These are phyloP conservation scores for Plecotus auritus DNA, from an alignment of 2,113 vertebrate genomes.

Conservation along the genomic window DNA sequence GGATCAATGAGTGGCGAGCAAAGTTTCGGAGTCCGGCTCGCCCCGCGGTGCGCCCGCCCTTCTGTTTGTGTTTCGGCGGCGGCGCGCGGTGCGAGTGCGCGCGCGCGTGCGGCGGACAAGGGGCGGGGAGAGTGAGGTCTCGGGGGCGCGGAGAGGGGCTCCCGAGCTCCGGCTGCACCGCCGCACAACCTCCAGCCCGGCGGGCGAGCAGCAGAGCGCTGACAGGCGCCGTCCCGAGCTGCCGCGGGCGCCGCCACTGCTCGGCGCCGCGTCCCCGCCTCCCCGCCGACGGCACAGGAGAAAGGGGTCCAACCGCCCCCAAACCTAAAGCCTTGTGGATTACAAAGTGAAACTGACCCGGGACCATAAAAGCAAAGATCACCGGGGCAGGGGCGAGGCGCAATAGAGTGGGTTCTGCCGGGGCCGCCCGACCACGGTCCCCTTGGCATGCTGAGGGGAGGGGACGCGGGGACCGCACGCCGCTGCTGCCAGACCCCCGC, in stretches of 20 bases:
- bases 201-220: slow-evolving; percentile 27
- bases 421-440: neutral
- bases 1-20: slow-evolving; percentile 48
- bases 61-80: neutral
- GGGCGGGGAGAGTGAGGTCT: slow-evolving; percentile 27
- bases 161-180: neutral
- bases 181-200: neutral
- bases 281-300: neutral
- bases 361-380: slow-evolving; percentile 47
- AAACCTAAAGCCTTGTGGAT: slow-evolving; percentile 57
- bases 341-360: slow-evolving; percentile 66
- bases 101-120: slow-evolving; percentile 32
- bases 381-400: slow-evolving; percentile 1
- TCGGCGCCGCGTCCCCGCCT: neutral
- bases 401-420: neutral
- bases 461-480: neutral
- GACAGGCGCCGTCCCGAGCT: slow-evolving; percentile 52
- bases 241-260: neutral
- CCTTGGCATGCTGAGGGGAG: slow-evolving; percentile 54
- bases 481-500: neutral
- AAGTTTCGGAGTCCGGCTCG: slow-evolving; percentile 68
- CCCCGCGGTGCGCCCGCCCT: slow-evolving; percentile 23
- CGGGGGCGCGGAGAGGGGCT: neutral
- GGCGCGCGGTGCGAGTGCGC: neutral
- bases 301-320: neutral